Conservation (phyloP, 2,797 vertebrate species). For the Hyperoplus immaculatus region DNA sequence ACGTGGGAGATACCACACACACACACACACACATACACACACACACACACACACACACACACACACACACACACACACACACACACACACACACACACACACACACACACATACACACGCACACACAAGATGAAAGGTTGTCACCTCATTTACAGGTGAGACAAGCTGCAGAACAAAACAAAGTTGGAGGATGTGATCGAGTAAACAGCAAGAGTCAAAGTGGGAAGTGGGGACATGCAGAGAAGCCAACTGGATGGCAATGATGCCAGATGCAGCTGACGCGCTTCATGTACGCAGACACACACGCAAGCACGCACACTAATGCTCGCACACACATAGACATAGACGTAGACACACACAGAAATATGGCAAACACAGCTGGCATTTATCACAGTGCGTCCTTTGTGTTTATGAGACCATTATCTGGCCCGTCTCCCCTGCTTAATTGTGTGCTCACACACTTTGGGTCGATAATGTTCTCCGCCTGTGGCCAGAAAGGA, state of each 20-base stretch:
- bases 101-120: background rate
- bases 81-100: conserved; percentile 9
- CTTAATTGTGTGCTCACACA: conserved; percentile 79
- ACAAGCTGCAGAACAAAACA: conserved; percentile 44
- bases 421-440: conserved; percentile 70
- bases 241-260: conserved; percentile 39
- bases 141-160: conserved; percentile 60
- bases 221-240: conserved; percentile 27
- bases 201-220: conserved; percentile 30
- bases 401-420: conserved; percentile 80
- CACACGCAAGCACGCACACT: conserved; percentile 30
- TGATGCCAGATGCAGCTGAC: conserved; percentile 31
- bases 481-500: conserved; percentile 59
- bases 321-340: conserved; percentile 34
- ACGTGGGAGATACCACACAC: conserved; percentile 24
- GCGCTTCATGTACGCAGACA: conserved; percentile 17
- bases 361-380: conserved; percentile 61
- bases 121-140: conserved; percentile 39
- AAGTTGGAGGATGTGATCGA: conserved; percentile 33
- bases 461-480: conserved; percentile 73
- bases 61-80: background rate
- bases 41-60: conserved; percentile 13
- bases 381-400: conserved; percentile 67
- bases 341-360: conserved; percentile 53
- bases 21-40: conserved; percentile 10